These are phyloP conservation scores for Pemphigus obesinymphae DNA, from an alignment of 1,140 invertebrate species.

Conservation along the genomic window DNA sequence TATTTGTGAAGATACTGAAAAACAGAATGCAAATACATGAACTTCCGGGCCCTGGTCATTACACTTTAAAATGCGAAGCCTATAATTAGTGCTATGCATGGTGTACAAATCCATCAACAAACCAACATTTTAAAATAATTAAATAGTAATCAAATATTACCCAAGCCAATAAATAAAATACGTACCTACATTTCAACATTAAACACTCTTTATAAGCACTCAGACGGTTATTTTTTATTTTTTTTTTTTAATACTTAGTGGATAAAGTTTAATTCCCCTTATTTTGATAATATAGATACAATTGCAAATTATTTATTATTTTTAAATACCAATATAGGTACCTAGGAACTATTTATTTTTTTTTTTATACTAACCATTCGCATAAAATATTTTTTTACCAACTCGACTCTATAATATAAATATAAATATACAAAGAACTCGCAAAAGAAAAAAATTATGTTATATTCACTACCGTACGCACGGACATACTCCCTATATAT, in stretches of 20 bases:
- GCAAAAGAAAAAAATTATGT: neutral
- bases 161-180: neutral
- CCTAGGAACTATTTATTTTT: no score
- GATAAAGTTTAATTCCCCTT: no score
- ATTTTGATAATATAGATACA: no score
- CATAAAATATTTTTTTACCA: neutral
- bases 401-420: neutral
- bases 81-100: slow-evolving; percentile 11
- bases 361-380: neutral
- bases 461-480: neutral
- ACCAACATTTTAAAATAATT: neutral
- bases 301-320: neutral
- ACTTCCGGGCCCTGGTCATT: neutral
- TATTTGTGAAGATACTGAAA: neutral
- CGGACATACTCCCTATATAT: neutral
- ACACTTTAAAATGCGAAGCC: neutral
- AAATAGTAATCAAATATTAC: neutral
- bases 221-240: neutral
- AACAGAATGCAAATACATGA: neutral
- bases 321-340: neutral
- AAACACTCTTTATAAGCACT: no score
- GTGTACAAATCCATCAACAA: neutral
- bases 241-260: neutral
- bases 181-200: no score
- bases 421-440: neutral